Evolutionary conservation across 2,888 invertebrate genomes (phyloP).

Genomic region (Rhopalosiphum nymphaeae): DNA sequence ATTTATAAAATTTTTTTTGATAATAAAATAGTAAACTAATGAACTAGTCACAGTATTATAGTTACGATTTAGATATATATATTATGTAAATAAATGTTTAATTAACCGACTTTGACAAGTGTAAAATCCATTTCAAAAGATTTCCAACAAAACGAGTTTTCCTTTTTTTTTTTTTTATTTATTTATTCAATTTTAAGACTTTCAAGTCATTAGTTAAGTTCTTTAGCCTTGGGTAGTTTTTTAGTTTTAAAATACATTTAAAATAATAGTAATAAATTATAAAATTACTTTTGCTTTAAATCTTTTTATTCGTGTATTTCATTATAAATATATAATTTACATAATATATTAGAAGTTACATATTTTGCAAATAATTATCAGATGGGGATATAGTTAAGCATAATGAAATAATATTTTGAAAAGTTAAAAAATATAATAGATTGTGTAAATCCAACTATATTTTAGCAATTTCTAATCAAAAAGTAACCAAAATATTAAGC

Average conservation of each 20-base stretch:
- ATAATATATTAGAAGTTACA: neutral
- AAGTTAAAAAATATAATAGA: neutral
- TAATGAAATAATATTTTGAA: neutral
- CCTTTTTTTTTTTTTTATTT: neutral
- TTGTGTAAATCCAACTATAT: neutral
- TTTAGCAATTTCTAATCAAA: neutral
- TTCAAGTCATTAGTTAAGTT: neutral
- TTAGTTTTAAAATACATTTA: neutral
- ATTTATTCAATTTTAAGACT: neutral
- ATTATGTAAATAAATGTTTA: neutral
- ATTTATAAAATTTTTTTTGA: neutral
- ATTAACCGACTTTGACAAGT: neutral
- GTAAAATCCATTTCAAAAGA: neutral
- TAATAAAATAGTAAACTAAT: neutral
- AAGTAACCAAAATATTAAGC: neutral
- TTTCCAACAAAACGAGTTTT: neutral
- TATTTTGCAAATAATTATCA: neutral
- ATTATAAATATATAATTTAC: neutral
- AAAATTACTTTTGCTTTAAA: neutral
- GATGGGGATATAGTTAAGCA: too few relatives aligned
- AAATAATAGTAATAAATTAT: neutral
- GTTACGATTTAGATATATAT: neutral
- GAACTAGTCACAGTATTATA: neutral
- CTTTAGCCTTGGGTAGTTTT: neutral
- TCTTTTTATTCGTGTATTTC: neutral